Evolutionary conservation across 2,113 vertebrate species (phyloP), one percentile per base, ranked within the genome.

Genomic region (Patagioenas fasciata): DNA sequence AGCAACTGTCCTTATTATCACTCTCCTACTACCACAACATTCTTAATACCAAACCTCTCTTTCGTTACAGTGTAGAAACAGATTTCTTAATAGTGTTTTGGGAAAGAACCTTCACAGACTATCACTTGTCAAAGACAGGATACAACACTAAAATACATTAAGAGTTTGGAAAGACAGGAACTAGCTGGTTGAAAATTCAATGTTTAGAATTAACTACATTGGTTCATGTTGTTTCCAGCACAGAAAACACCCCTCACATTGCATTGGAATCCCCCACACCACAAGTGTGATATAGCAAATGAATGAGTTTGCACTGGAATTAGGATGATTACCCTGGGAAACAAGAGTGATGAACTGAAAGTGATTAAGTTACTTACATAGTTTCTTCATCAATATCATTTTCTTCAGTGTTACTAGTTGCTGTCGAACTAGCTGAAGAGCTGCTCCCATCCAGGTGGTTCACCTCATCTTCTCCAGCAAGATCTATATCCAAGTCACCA

Each of bases 351-450:
- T 51, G 38, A 87, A 10, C 23, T 77, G 7, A 79, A 73, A 82
- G 48, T 11, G 32, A 48, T 65, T 13, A 34, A 50, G 40, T 34
- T 36, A 96, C 99, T 98, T 94, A 99, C 99, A 99, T 99, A 11
- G 99, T 99, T 96, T 99, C 99, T 92, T 99, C 99, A 50, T 99
- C 99, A 3, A 99, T 99, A 93, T 99, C 99, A 62, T 99, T 99
- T 97, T 99, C 99, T 90, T 99, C 99, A 0, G 99, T 99, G 97
- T 99, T 99, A 96, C 99, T 99, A 83, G 99, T 99, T 67, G 99
- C 99, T 9, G 99, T 99, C 11, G 99, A 99, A 95, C 99, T 99
- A 23, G 99, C 99, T 4, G 99, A 99, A 32, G 99, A 99, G 97
- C 99, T 99, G 98, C 99, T 99, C 36, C 99, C 99, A 13, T 99